Evolutionary conservation across 2,888 invertebrate species (phyloP).

Genomic region (Hemaris fuciformis): DNA sequence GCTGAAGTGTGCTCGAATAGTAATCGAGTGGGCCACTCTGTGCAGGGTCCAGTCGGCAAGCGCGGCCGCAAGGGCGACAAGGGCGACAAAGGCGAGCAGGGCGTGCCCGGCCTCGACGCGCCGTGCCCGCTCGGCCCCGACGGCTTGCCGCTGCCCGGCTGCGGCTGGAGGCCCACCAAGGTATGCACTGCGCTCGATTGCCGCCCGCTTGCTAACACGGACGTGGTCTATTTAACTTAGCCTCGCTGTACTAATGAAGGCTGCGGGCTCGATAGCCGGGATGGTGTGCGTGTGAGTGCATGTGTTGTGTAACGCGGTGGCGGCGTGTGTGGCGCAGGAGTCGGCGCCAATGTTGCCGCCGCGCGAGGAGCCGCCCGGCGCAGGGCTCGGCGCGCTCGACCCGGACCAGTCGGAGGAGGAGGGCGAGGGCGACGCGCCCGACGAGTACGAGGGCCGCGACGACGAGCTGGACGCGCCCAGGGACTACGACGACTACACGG

Average conservation of each 20-base stretch:
- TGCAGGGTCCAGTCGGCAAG: conserved; percentile 92
- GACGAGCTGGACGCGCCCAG: conserved; percentile 59
- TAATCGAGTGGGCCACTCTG: conserved; percentile 24
- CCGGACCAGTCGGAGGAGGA: conserved; percentile 37
- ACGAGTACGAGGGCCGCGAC: conserved; percentile 57
- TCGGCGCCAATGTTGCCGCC: conserved; percentile 42
- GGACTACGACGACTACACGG: conserved; percentile 74
- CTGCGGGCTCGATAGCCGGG: too few species aligned
- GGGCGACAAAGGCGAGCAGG: conserved; percentile 97
- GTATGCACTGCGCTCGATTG: conserved; percentile 64
- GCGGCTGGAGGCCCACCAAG: conserved; percentile 95
- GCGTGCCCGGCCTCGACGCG: conserved; percentile 98
- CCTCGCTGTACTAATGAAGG: background rate
- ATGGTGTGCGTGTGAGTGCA: conserved; percentile 26
- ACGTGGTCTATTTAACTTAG: background rate
- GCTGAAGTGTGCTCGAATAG: too few species aligned
- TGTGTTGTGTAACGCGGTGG: conserved; percentile 18
- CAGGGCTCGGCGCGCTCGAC: conserved; percentile 28
- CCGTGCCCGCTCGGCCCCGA: conserved; percentile 99
- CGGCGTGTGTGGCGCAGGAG: conserved; percentile 35
- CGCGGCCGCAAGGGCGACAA: conserved; percentile 95
- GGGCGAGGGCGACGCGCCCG: conserved; percentile 43
- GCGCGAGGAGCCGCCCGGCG: conserved; percentile 36
- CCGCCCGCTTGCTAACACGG: background rate
- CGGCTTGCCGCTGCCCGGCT: conserved; percentile 97